Conservation (phyloP, 2,797 vertebrate species). For the Hydrolagus colliei region DNA sequence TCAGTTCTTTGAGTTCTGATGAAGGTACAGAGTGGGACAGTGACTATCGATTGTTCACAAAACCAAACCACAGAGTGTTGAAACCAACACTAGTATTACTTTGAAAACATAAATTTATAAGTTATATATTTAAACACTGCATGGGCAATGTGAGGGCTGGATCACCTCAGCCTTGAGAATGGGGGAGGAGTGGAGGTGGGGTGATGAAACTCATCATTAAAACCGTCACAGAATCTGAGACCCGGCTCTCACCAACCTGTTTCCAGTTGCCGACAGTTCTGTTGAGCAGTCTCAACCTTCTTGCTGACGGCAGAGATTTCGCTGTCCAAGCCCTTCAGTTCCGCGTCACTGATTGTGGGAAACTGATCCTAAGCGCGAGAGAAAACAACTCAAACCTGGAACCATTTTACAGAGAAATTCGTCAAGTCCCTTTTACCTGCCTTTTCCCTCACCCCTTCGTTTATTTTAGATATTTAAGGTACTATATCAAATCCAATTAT, state of each 20-base stretch:
- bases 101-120: too few species aligned
- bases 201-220: too few species aligned
- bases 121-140: too few species aligned
- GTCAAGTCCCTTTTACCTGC: too few species aligned
- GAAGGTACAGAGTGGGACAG: background rate
- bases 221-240: background rate
- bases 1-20: slow-evolving; percentile 81
- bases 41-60: background rate
- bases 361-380: slow-evolving; percentile 68
- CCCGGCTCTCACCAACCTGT: slow-evolving; percentile 54
- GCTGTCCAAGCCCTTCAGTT: slow-evolving; percentile 73
- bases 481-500: too few species aligned
- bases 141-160: too few species aligned
- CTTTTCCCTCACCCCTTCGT: too few species aligned
- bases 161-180: too few species aligned
- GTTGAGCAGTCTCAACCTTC: slow-evolving; percentile 63
- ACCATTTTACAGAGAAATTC: background rate
- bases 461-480: too few species aligned
- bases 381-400: background rate
- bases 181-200: too few species aligned
- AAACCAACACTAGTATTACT: background rate
- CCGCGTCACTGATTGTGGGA: slow-evolving; percentile 67
- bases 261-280: slow-evolving; percentile 78
- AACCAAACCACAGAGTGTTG: too few species aligned
- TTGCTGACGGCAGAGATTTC: slow-evolving; percentile 59